Percentiles rank a stretch among this genome's conserved stretches.
phyloP scores from a whole-genome alignment of 2,888 invertebrate species.

The Julus scandinavius region DNA sequence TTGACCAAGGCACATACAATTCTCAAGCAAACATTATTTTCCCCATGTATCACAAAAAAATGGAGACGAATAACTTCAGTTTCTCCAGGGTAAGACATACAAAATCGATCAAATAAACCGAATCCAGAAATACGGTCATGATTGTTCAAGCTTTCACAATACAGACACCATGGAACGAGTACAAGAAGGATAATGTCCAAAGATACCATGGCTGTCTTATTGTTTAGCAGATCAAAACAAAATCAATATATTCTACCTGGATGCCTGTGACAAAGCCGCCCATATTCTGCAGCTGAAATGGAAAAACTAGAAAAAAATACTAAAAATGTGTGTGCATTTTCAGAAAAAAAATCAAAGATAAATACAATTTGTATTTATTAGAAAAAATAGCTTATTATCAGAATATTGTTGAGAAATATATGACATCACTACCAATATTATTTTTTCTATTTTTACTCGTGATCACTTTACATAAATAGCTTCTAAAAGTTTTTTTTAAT shows the following conservation, averaged over 20 bases:
- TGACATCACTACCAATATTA: too few relatives aligned
- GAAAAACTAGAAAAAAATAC: too few relatives aligned
- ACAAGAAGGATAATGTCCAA: neutral
- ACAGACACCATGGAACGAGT: neutral
- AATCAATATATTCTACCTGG: slow-evolving; percentile 20
- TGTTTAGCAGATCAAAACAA: neutral
- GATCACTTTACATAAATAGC: too few relatives aligned
- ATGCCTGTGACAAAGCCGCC: neutral
- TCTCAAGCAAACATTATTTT: neutral
- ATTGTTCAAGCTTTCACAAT: neutral
- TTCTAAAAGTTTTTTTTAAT: too few relatives aligned
- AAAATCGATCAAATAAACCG: slow-evolving; percentile 19
- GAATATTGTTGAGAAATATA: too few relatives aligned
- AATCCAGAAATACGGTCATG: neutral
- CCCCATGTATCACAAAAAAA: neutral
- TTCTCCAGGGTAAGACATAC: neutral
- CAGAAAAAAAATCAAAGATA: too few relatives aligned
- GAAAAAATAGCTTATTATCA: too few relatives aligned
- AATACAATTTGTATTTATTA: too few relatives aligned
- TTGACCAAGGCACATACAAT: neutral
- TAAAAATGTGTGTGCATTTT: too few relatives aligned
- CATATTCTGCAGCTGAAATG: neutral
- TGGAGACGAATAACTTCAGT: slow-evolving; percentile 3
- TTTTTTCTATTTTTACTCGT: too few relatives aligned
- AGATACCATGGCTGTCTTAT: neutral